Evolutionary conservation across 1,140 invertebrate species (phyloP).

Genomic region (Rhagoletis pomonella): DNA sequence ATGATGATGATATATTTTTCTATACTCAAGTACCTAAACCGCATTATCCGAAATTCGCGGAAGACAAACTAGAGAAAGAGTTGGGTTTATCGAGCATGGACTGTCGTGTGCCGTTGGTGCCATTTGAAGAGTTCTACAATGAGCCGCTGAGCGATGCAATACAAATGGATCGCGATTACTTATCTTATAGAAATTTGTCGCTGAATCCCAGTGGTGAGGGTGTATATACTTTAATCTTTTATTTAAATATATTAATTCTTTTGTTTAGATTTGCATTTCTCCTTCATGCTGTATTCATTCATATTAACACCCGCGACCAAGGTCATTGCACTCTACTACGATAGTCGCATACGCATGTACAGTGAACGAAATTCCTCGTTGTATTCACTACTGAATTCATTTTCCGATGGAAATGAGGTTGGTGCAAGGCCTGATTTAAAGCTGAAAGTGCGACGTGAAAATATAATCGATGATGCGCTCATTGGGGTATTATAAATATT

Average conservation of each 20-base stretch:
- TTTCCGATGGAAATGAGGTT: constrained; percentile 77
- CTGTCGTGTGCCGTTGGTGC: constrained; percentile 86
- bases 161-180: constrained; percentile 95
- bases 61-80: constrained; percentile 78
- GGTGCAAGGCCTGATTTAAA: constrained; percentile 88
- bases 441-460: constrained; percentile 86
- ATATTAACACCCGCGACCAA: constrained; percentile 95
- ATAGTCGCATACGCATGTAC: constrained; percentile 96
- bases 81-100: constrained; percentile 86
- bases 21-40: constrained; percentile 63
- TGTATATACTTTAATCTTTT: constrained; percentile 13
- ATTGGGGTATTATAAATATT: constrained; percentile 79
- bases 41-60: constrained; percentile 75
- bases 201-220: constrained; percentile 66
- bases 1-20: constrained; percentile 66
- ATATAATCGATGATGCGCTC: constrained; percentile 93
- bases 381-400: constrained; percentile 79
- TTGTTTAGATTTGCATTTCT: constrained; percentile 83
- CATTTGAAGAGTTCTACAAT: constrained; percentile 94
- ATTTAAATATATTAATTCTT: constrained; percentile 34
- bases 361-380: constrained; percentile 87
- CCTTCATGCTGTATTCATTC: constrained; percentile 94
- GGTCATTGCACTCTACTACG: constrained; percentile 92
- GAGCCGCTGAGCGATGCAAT: constrained; percentile 93
- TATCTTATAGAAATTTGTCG: constrained; percentile 83